Evolutionary conservation across 2,888 invertebrate species (phyloP), one percentile per base, ranked within the genome.

Genomic region (Spisula subtruncata): DNA sequence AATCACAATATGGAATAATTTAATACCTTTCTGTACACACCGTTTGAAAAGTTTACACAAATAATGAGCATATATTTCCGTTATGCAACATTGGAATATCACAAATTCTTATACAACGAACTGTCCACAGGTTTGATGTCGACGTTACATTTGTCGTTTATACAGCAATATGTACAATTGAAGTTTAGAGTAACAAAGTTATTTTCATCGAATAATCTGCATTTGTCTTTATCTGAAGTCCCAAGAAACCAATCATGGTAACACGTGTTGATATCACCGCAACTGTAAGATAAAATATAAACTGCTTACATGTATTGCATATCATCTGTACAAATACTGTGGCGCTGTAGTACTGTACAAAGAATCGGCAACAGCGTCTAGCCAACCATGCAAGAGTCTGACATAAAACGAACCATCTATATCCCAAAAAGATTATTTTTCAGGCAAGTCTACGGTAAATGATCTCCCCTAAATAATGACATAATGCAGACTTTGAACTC

Each of bases 91-190:
- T 75, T 75, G 5, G 75, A 35, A 75, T 56, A 56, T 83, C 41
- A 66, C 46, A 83, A 83, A 71, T 86, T 48, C 20, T 66, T 48
- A 25, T 82, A 86, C 29, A 86, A 48, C 41, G 86, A 41, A 16
- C 51, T n/a, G 12, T 82, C 82, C 6, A 20, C 0, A 5, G 92
- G 90, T 20, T 82, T 86, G 20, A 90, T 41, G 6, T 83, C 81
- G 41, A 86, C 56, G 51, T 89, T 90, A 54, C 90, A 91, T 16
- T 46, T 80, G 66, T 92, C 86, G 6, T 71, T 85, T 32, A 88
- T 87, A 81, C 92, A 92, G 29, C 92, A 92, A 66, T 71, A 92
- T 6, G 92, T 92, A 51, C 92, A 92, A n/a, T 90, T 87, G 48
- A 90, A 92, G 14, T 81, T 46, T 10, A 86, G 54, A 8, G 88